A percentile compares a stretch with the other conserved stretches of the same genome.
Conservation (phyloP, 2,113 vertebrate genomes). For the Hipposideros armiger region DNA sequence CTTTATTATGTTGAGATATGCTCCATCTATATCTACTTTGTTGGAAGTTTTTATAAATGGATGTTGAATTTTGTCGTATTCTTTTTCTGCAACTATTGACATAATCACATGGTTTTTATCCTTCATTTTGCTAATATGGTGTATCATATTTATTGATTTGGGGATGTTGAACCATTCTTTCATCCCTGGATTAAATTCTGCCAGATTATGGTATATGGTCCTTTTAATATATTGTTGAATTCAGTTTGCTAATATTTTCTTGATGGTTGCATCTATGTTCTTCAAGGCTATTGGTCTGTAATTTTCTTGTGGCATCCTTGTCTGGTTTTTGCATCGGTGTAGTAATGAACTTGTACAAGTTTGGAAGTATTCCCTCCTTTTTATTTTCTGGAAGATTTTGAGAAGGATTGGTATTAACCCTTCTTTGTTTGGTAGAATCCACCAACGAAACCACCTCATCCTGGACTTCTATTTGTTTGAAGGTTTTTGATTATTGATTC, state of each 20-base stretch:
- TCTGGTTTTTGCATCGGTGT: background rate
- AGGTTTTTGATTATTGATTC: background rate
- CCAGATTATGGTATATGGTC: background rate
- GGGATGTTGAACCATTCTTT: background rate
- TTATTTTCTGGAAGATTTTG: background rate
- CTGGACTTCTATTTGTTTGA: background rate
- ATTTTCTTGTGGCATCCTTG: background rate
- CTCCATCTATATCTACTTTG: background rate
- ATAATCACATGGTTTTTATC: background rate
- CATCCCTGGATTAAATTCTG: background rate
- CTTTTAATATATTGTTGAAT: background rate
- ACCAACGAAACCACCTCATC: background rate
- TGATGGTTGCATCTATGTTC: background rate
- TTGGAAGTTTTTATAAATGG: no score
- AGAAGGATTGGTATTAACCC: background rate
- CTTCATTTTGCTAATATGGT: background rate
- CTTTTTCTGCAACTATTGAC: background rate
- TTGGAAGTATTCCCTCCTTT: background rate
- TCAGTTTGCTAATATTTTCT: background rate
- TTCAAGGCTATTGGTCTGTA: background rate
- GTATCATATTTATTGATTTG: background rate
- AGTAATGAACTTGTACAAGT: background rate
- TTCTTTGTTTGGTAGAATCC: constrained; percentile 18
- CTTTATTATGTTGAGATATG: background rate
- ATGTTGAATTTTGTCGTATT: background rate